Conservation (phyloP, 2,888 invertebrate genomes). For the Lumbricus terrestris region DNA sequence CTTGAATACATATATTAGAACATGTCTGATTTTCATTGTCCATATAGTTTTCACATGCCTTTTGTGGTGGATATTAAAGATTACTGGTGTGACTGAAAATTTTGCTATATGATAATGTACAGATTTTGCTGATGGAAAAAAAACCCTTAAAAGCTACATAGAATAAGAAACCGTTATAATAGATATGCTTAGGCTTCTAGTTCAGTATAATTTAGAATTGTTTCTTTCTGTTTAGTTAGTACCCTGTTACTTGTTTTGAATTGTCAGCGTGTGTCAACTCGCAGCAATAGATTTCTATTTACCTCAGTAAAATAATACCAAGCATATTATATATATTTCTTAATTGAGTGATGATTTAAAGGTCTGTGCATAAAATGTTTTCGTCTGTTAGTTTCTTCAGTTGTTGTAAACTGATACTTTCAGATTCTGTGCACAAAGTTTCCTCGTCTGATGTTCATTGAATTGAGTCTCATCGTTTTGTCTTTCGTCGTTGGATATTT, state of each 20-base stretch:
- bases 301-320: neutral
- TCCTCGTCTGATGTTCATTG: slow-evolving; percentile 52
- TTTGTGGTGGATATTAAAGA: neutral
- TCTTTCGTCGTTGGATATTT: slow-evolving; percentile 47
- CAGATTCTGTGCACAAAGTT: slow-evolving; percentile 55
- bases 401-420: slow-evolving; percentile 33
- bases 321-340: too few species aligned
- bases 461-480: slow-evolving; percentile 45
- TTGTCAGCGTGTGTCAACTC: too few species aligned
- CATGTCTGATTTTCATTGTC: neutral
- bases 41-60: neutral
- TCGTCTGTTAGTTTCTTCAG: neutral
- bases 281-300: too few species aligned
- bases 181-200: neutral
- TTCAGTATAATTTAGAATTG: neutral
- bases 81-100: neutral
- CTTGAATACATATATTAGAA: neutral
- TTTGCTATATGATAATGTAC: neutral
- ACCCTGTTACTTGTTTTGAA: neutral
- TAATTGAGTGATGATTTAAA: neutral
- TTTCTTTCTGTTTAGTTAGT: neutral
- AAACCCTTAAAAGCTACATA: neutral
- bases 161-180: neutral
- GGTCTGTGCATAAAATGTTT: neutral
- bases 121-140: neutral